Evolutionary conservation across 2,113 vertebrate genomes (phyloP).

Genomic region (Acanthisitta chloris): DNA sequence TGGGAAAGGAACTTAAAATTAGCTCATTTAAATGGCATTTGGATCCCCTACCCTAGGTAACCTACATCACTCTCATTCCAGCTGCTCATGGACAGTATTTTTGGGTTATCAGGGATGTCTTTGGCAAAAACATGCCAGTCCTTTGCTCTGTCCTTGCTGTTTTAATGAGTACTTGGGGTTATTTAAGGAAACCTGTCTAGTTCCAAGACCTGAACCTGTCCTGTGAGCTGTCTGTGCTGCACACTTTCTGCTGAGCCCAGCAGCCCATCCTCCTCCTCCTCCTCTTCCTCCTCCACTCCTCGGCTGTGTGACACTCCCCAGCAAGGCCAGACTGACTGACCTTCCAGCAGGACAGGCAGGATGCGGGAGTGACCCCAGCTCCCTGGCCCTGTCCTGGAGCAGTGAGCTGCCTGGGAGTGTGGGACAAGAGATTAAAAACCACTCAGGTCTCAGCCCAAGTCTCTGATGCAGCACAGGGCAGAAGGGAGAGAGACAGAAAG

Average conservation of each 20-base stretch:
- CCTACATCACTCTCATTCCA: background rate
- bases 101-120: background rate
- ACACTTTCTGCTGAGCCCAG: background rate
- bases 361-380: background rate
- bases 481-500: constrained; percentile 15
- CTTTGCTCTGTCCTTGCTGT: background rate
- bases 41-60: background rate
- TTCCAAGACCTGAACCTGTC: background rate
- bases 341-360: fast-evolving
- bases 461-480: background rate
- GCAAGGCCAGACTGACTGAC: fast-evolving
- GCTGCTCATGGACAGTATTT: background rate
- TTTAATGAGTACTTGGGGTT: background rate
- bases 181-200: background rate
- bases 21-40: background rate
- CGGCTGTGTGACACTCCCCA: fast-evolving
- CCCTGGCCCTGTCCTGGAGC: background rate
- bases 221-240: background rate
- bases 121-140: background rate
- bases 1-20: background rate
- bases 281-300: background rate
- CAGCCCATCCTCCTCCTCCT: background rate
- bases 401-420: background rate
- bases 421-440: background rate
- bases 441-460: background rate